Evolutionary conservation across 2,797 vertebrate species (phyloP), one percentile per base, ranked within the genome.

Genomic region (Danionella dracula): DNA sequence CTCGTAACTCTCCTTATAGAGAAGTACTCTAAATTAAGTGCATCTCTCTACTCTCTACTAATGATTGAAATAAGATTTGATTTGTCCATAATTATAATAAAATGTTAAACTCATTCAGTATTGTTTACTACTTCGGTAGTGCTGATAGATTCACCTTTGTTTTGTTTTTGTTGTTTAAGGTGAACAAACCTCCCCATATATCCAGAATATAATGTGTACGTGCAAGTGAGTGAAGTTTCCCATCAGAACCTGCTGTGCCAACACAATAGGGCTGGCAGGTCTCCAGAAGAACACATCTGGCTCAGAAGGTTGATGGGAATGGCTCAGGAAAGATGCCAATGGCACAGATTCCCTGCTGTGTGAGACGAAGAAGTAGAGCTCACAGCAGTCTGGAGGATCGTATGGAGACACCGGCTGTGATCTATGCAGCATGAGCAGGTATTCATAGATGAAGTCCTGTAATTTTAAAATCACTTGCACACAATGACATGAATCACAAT

Each of bases 211-310:
- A n/a, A n/a, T n/a, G n/a, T n/a, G n/a, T n/a, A n/a, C n/a, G n/a
- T n/a, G n/a, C n/a, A n/a, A n/a, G n/a, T n/a, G n/a, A n/a, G 13
- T 15, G 42, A 8, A 8, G 9, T 63, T 60, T 40, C 41, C 9
- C 51, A 66, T 56, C 56, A 54, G 31, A 53, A 44, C 67, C 65
- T 19, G 63, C 71, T 58, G 64, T 73, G 74, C 68, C 56, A 76
- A 78, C 76, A 76, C 77, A 77, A 70, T 69, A 56, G 56, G 71
- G 57, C 68, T 81, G 76, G 77, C 74, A 44, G 70, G 66, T 53
- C 44, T 79, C 77, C 79, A 81, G 69, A 40, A 63, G 46, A 70
- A 73, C 75, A 83, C 82, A 85, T 85, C 80, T 85, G 83, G 78
- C 54, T 75, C 69, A 76, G 81, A 78, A 83, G 78, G 77, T 79